phyloP scores from a whole-genome alignment of 2,888 invertebrate genomes.

The Chelonus formosanus region DNA sequence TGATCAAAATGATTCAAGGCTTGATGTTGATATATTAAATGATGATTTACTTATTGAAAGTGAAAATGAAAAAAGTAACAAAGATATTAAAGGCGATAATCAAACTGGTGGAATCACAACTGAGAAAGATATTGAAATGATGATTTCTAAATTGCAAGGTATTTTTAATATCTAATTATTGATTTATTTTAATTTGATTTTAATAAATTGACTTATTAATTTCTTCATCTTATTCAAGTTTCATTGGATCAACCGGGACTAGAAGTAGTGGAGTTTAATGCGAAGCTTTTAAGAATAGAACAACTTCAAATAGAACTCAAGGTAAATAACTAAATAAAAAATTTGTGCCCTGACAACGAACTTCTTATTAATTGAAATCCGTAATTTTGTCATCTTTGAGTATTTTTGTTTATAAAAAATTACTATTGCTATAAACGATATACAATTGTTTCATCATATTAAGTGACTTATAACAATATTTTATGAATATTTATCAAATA shows the following conservation, averaged over 20 bases:
- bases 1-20: constrained; percentile 52
- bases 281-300: constrained; percentile 71
- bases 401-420: no score
- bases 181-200: constrained; percentile 29
- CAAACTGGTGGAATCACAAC: constrained; percentile 48
- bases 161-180: constrained; percentile 46
- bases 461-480: no score
- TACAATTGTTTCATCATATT: no score
- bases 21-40: constrained; percentile 53
- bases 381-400: no score
- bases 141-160: constrained; percentile 62
- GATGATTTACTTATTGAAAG: constrained; percentile 51
- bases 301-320: constrained; percentile 73
- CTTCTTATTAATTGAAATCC: no score
- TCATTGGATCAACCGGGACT: constrained; percentile 60
- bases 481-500: no score
- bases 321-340: constrained; percentile 58
- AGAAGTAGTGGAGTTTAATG: constrained; percentile 65
- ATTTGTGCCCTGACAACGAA: no score
- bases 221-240: constrained; percentile 43
- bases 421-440: no score
- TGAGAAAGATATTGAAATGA: constrained; percentile 60
- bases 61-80: constrained; percentile 30
- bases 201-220: constrained; percentile 15
- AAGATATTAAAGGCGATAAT: constrained; percentile 50